These are phyloP conservation scores for Dryoscopus gambensis DNA, from an alignment of 2,113 vertebrate genomes.

Conservation along the genomic window DNA sequence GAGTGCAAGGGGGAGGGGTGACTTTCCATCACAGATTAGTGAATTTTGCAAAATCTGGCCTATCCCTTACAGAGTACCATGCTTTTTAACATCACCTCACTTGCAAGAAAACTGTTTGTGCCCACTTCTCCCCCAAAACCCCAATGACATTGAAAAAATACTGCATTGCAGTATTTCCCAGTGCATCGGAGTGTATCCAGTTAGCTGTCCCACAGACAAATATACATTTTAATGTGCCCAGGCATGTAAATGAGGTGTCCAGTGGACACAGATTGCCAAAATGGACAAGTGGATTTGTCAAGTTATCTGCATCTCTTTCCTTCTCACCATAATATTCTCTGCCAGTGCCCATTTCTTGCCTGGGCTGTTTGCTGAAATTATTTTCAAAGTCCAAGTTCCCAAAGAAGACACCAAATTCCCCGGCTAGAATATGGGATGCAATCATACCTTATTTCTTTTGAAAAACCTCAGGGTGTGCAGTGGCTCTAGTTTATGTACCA, in stretches of 20 bases:
- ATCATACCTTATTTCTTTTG: background rate
- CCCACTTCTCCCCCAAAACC: constrained; percentile 58
- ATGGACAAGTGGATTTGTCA: constrained; percentile 51
- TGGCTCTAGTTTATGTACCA: background rate
- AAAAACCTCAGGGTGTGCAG: background rate
- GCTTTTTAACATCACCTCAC: background rate
- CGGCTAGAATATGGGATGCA: background rate
- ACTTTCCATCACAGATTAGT: background rate
- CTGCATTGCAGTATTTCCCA: constrained; percentile 80
- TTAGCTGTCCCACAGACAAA: constrained; percentile 64
- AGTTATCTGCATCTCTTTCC: constrained; percentile 15
- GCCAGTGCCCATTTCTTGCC: constrained; percentile 30
- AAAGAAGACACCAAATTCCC: background rate
- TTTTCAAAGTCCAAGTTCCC: constrained; percentile 9
- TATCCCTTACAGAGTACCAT: background rate
- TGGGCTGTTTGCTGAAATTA: background rate
- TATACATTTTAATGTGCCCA: constrained; percentile 59
- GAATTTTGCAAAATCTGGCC: constrained; percentile 7
- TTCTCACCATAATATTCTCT: background rate
- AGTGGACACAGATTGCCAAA: constrained; percentile 42
- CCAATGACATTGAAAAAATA: constrained; percentile 78
- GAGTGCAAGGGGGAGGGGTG: background rate
- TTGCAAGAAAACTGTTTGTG: background rate
- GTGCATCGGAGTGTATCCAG: constrained; percentile 59
- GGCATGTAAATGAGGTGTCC: constrained; percentile 60